phyloP scores from a whole-genome alignment of 2,888 invertebrate genomes.

The Drosophila robusta region DNA sequence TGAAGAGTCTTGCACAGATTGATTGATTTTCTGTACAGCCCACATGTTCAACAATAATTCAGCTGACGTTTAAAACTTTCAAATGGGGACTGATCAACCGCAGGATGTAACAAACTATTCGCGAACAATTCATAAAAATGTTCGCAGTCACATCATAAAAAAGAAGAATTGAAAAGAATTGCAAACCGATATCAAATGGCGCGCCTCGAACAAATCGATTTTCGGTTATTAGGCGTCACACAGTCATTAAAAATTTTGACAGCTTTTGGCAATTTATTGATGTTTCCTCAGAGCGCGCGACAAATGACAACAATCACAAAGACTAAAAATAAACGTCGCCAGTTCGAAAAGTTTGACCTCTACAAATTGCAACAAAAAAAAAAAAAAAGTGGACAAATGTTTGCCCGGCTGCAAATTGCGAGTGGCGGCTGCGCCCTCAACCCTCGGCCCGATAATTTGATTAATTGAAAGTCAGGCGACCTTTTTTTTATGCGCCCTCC shows the following conservation, averaged over 20 bases:
- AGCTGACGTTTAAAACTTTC: constrained; percentile 44
- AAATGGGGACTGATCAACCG: constrained; percentile 38
- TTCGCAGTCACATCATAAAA: constrained; percentile 52
- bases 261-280: constrained; percentile 78
- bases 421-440: constrained; percentile 32
- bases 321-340: neutral
- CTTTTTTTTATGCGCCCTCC: constrained; percentile 48
- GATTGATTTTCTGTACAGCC: constrained; percentile 33
- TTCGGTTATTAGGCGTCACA: constrained; percentile 75
- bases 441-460: constrained; percentile 71
- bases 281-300: constrained; percentile 62
- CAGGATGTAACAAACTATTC: constrained; percentile 25
- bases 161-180: constrained; percentile 34
- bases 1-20: neutral
- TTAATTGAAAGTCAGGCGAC: constrained; percentile 77
- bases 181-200: constrained; percentile 24
- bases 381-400: constrained; percentile 76
- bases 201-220: constrained; percentile 66
- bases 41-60: constrained; percentile 39
- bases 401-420: constrained; percentile 59
- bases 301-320: constrained; percentile 66
- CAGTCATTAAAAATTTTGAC: constrained; percentile 80
- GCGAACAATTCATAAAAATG: constrained; percentile 68
- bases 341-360: constrained; percentile 59
- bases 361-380: constrained; percentile 69